phyloP scores from a whole-genome alignment of 2,113 vertebrate genomes.

The Chunga burmeisteri region DNA sequence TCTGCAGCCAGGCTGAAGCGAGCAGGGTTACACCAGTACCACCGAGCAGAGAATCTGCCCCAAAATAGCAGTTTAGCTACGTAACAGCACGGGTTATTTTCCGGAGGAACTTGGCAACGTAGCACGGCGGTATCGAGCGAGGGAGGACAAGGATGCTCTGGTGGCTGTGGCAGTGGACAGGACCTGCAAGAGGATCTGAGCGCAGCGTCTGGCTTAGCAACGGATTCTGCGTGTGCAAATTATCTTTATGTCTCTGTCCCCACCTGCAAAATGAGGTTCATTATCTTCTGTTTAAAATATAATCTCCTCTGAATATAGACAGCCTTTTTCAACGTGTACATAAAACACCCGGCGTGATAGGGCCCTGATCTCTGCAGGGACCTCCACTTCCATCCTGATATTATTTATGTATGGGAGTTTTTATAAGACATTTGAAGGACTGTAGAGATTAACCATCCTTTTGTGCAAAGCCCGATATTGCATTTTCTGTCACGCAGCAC shows the following conservation, averaged over 20 bases:
- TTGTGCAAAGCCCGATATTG: not conserved
- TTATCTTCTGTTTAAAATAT: slow-evolving; percentile 48
- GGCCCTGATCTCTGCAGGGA: slow-evolving; percentile 1
- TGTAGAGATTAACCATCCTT: not conserved
- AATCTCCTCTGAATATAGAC: not conserved
- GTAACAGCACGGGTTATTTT: not conserved
- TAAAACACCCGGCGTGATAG: not conserved
- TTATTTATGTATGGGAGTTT: slow-evolving; percentile 51
- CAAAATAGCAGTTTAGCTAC: not conserved
- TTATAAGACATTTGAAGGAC: not conserved
- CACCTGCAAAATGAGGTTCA: slow-evolving; percentile 51
- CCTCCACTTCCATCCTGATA: not conserved
- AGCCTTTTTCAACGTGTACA: not conserved
- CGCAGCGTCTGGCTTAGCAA: not conserved
- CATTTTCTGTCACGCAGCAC: not conserved
- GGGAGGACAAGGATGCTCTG: not conserved
- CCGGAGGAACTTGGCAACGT: not conserved
- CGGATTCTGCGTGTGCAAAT: not conserved
- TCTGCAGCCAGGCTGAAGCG: not conserved
- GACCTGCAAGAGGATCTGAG: not conserved
- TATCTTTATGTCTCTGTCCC: slow-evolving; percentile 24
- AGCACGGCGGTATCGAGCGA: rapidly evolving
- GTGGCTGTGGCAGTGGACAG: not conserved
- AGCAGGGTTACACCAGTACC: not conserved
- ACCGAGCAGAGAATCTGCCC: not conserved